Evolutionary conservation across 2,888 invertebrate species (phyloP).

Genomic region (Pachymerium ferrugineum): DNA sequence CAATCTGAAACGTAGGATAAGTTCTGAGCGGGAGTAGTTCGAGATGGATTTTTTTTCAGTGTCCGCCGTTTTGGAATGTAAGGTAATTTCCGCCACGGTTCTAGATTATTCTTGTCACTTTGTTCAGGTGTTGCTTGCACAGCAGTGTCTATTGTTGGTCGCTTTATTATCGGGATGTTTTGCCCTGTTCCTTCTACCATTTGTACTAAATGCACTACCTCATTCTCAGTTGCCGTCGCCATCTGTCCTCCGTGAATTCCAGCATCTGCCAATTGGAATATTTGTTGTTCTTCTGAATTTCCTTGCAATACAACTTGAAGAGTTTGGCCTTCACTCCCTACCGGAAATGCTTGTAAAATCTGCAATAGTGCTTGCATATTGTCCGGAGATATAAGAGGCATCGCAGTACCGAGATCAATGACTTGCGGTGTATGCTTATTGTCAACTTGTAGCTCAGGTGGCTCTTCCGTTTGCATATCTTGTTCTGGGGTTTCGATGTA

Average conservation of each 20-base stretch:
- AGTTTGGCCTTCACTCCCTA: slow-evolving; percentile 33
- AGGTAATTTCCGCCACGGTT: no score
- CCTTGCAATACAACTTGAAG: slow-evolving; percentile 35
- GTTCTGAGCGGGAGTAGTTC: not conserved
- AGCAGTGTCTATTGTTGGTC: slow-evolving; percentile 32
- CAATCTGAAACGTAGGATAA: not conserved
- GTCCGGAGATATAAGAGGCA: slow-evolving; percentile 32
- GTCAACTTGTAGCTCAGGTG: not conserved
- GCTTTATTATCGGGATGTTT: not conserved
- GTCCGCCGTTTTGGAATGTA: no score
- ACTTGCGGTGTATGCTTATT: not conserved
- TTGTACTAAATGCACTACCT: slow-evolving; percentile 18
- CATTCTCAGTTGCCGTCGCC: slow-evolving; percentile 1
- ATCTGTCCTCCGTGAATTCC: no score
- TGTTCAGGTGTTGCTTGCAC: slow-evolving; percentile 30
- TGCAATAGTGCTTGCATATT: slow-evolving; percentile 36
- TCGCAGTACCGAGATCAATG: slow-evolving; percentile 31
- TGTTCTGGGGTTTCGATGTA: not conserved
- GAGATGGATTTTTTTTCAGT: no score
- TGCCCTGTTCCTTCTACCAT: not conserved
- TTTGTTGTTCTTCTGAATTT: not conserved
- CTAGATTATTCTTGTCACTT: not conserved
- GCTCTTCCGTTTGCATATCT: not conserved
- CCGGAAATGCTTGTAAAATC: slow-evolving; percentile 35
- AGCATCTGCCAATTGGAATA: slow-evolving; percentile 16